phyloP scores from a whole-genome alignment of 1,140 invertebrate species.

The Probaryconus sp. region DNA sequence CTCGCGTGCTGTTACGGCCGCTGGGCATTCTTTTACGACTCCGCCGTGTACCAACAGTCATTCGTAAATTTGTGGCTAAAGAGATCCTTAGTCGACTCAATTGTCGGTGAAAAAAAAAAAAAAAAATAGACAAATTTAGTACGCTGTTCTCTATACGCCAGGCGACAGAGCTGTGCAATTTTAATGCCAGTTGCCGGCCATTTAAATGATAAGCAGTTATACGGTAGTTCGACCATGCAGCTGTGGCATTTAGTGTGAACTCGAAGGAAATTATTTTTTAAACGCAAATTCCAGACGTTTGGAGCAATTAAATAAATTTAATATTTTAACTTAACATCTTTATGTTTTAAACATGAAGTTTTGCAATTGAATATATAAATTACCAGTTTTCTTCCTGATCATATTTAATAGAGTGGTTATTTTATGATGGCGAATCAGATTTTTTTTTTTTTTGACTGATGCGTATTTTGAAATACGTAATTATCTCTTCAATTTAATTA shows the following conservation, averaged over 20 bases:
- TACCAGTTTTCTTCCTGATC: no score
- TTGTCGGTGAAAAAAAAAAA: background rate
- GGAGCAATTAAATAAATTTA: conserved; percentile 12
- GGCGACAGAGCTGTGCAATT: conserved; percentile 16
- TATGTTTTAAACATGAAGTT: no score
- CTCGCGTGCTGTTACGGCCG: conserved; percentile 13
- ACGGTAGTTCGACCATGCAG: conserved; percentile 17
- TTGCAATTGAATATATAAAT: no score
- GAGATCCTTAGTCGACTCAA: conserved; percentile 6
- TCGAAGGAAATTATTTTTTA: conserved; percentile 13
- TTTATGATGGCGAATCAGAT: no score
- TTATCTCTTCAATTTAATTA: no score
- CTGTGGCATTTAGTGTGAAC: conserved; percentile 17
- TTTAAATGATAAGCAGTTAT: conserved; percentile 22
- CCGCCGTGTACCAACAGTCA: conserved; percentile 14
- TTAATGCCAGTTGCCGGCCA: background rate
- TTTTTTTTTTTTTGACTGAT: no score
- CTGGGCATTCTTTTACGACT: conserved; percentile 24
- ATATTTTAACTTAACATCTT: no score
- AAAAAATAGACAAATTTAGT: conserved; percentile 26
- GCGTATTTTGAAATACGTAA: no score
- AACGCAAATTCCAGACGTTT: conserved; percentile 10
- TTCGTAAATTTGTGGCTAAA: conserved; percentile 24
- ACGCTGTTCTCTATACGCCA: background rate
- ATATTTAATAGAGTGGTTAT: no score